Evolutionary conservation across 2,113 vertebrate species (phyloP).

Genomic region (Brevimyrus niger): DNA sequence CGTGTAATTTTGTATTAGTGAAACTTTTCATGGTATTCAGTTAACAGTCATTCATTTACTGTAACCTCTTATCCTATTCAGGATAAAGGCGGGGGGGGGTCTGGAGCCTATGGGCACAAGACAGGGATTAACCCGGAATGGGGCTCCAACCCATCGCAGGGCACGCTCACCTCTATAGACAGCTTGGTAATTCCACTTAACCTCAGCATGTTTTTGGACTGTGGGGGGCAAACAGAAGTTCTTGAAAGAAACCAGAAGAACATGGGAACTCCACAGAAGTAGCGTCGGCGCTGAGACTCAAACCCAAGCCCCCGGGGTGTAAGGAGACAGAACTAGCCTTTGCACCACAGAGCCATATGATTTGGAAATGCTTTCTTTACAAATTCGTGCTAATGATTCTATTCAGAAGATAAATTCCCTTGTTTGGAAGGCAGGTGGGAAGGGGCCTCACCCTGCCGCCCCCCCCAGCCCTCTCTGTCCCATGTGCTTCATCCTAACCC

Average conservation of each 20-base stretch:
- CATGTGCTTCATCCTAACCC: neutral
- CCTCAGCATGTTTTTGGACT: neutral
- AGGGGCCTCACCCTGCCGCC: neutral
- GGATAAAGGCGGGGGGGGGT: neutral
- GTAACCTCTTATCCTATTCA: neutral
- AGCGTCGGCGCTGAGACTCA: neutral
- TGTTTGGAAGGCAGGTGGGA: neutral
- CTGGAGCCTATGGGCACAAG: neutral
- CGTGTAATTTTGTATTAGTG: neutral
- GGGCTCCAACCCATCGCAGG: neutral
- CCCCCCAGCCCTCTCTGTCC: neutral
- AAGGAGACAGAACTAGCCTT: neutral
- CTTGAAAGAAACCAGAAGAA: neutral
- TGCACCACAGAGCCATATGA: neutral
- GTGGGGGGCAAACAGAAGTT: neutral
- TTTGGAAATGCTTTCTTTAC: neutral
- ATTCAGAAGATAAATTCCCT: neutral
- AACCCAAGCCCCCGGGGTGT: neutral
- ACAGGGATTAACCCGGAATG: neutral
- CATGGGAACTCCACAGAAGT: neutral
- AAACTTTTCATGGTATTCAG: neutral
- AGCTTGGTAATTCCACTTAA: neutral
- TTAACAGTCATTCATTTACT: neutral
- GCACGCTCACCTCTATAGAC: neutral
- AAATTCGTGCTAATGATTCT: neutral